Percentiles rank a stretch among this genome's conserved stretches.
These are phyloP conservation scores for Lacanobia oleracea DNA, from an alignment of 2,888 invertebrate species.

Conservation along the genomic window DNA sequence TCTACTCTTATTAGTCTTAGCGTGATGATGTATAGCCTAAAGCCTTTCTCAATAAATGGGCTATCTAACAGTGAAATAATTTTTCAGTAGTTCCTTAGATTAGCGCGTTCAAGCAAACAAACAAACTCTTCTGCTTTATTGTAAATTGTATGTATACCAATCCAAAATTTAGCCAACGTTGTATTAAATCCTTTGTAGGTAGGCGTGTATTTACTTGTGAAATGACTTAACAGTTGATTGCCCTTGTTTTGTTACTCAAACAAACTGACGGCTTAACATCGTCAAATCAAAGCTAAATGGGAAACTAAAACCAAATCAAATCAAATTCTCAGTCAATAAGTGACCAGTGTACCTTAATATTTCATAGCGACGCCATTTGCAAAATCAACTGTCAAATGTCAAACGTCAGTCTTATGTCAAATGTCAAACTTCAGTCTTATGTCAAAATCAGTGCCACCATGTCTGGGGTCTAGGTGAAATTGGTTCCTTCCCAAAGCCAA, in stretches of 20 bases:
- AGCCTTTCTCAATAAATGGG: no score
- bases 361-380: slow-evolving; percentile 12
- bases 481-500: background rate
- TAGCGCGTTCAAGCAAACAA: no score
- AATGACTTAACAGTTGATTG: background rate
- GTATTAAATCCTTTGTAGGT: background rate
- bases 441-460: background rate
- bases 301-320: slow-evolving; percentile 3
- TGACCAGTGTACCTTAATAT: background rate
- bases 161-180: background rate
- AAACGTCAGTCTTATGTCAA: background rate
- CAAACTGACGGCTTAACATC: background rate
- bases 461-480: background rate
- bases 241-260: background rate
- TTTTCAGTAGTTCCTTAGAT: no score
- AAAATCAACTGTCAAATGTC: slow-evolving; percentile 4
- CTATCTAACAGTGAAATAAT: no score
- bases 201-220: background rate
- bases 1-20: no score
- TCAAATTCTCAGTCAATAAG: background rate
- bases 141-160: no score
- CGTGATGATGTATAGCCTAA: no score
- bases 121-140: no score
- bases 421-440: background rate
- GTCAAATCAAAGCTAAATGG: slow-evolving; percentile 19